A percentile compares a stretch with the other conserved stretches of the same genome.
phyloP scores from a whole-genome alignment of 2,888 invertebrate species.

The Hybos culiciformis region DNA sequence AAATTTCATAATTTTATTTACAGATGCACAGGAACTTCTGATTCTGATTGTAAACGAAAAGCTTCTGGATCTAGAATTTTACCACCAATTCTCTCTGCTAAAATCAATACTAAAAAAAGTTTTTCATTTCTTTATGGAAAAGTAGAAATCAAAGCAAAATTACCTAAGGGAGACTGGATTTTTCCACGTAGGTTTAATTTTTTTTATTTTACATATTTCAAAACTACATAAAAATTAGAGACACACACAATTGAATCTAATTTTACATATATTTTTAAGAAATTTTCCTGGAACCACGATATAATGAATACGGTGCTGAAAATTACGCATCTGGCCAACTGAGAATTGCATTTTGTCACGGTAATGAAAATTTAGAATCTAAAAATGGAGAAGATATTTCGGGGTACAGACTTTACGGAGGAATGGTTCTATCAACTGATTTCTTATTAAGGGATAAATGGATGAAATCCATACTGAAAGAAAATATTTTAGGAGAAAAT shows the following conservation, averaged over 20 bases:
- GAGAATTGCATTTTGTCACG: neutral
- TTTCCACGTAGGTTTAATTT: conserved; percentile 46
- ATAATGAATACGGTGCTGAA: neutral
- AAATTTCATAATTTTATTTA: conserved; percentile 2
- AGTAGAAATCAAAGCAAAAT: conserved; percentile 52
- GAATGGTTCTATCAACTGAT: neutral
- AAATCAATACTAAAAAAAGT: conserved; percentile 44
- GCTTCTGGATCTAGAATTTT: conserved; percentile 37
- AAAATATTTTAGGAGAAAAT: conserved; percentile 24
- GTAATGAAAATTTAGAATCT: neutral
- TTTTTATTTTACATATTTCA: neutral
- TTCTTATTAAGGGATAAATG: neutral
- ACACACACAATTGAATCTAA: too few relatives aligned
- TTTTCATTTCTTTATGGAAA: conserved; percentile 58
- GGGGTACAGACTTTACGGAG: neutral
- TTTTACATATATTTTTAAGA: neutral
- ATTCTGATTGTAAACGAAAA: conserved; percentile 36
- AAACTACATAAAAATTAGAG: too few relatives aligned
- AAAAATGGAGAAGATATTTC: neutral
- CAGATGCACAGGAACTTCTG: conserved; percentile 23
- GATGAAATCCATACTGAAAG: neutral
- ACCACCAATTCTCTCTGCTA: conserved; percentile 53
- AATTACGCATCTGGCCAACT: neutral
- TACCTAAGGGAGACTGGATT: conserved; percentile 66
- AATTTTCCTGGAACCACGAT: neutral